Evolutionary conservation across 1,140 invertebrate species (phyloP).

Genomic region (Sminthurinus signatus): DNA sequence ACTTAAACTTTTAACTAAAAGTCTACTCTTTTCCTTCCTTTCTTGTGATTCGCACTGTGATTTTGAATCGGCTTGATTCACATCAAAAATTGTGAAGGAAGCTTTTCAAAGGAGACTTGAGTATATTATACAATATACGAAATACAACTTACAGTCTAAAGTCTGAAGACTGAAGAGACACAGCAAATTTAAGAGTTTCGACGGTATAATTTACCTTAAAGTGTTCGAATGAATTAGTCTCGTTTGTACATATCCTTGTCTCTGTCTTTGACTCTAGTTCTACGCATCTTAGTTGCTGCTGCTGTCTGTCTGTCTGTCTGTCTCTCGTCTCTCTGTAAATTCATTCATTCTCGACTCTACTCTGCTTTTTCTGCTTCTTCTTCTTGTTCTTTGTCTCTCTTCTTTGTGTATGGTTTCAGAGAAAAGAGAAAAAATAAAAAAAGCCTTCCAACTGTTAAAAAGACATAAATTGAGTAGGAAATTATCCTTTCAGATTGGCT

Average conservation of each 20-base stretch:
- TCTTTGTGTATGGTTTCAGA: too few species aligned
- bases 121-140: background rate
- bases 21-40: too few species aligned
- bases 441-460: conserved; percentile 3
- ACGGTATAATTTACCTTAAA: conserved; percentile 1
- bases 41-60: too few species aligned
- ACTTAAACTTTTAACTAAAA: too few species aligned
- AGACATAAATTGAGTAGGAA: conserved; percentile 8
- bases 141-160: background rate
- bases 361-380: too few species aligned
- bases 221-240: background rate
- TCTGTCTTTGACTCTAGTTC: too few species aligned
- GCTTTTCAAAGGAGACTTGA: background rate
- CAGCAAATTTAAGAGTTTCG: too few species aligned
- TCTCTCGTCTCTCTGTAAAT: background rate
- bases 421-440: too few species aligned
- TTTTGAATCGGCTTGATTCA: too few species aligned
- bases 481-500: conserved; percentile 5
- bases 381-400: too few species aligned
- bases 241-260: background rate
- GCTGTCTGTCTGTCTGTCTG: background rate
- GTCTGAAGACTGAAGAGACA: background rate
- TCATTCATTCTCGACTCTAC: too few species aligned
- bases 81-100: background rate
- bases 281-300: too few species aligned